phyloP scores from a whole-genome alignment of 2,797 vertebrate species.

The Champsocephalus esox region DNA sequence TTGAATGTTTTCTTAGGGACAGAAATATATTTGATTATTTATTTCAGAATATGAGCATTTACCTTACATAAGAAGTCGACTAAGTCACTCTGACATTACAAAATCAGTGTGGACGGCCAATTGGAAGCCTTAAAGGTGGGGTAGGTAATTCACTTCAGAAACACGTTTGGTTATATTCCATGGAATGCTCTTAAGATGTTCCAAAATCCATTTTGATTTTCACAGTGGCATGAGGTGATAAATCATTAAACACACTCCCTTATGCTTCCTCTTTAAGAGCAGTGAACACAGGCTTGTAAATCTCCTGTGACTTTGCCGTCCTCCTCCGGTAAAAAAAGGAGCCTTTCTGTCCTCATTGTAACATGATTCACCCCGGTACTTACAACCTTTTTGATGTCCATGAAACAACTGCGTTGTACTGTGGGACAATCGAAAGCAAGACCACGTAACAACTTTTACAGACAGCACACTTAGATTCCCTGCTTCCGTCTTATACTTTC shows the following conservation, averaged over 20 bases:
- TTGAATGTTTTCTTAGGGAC: too few species aligned
- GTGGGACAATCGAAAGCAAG: constrained; percentile 51
- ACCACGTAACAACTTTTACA: constrained; percentile 37
- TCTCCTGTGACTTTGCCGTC: constrained; percentile 66
- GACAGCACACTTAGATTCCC: constrained; percentile 43
- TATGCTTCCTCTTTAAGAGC: constrained; percentile 75
- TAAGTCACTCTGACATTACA: too few species aligned
- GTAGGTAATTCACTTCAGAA: too few species aligned
- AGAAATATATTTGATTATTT: neutral
- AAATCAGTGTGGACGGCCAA: too few species aligned
- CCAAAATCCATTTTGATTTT: constrained; percentile 83
- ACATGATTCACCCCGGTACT: constrained; percentile 39
- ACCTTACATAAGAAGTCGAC: too few species aligned
- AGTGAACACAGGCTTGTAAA: constrained; percentile 69
- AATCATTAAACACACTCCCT: constrained; percentile 76
- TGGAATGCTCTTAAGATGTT: neutral
- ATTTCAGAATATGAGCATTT: neutral
- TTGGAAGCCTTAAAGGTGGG: too few species aligned
- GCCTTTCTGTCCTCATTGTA: constrained; percentile 16
- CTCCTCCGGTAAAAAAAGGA: constrained; percentile 51
- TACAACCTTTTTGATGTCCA: constrained; percentile 59
- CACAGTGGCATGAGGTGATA: constrained; percentile 70
- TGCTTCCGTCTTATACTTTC: constrained; percentile 27
- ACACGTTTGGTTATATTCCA: too few species aligned
- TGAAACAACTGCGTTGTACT: constrained; percentile 34